Conservation (phyloP, 2,113 vertebrate species). For the Terrapene triunguis region DNA sequence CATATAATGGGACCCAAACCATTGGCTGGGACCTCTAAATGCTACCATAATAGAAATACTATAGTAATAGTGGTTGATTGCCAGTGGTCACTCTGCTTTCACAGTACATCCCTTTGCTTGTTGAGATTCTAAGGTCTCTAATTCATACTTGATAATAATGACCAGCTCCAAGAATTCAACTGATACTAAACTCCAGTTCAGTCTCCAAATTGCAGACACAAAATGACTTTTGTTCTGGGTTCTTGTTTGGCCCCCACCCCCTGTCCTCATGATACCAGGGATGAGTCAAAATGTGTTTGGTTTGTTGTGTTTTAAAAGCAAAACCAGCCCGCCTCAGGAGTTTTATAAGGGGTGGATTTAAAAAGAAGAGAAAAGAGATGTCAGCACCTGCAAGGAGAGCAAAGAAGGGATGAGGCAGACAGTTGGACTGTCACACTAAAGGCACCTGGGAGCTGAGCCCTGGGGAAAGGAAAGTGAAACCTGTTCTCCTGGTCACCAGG, state of each 20-base stretch:
- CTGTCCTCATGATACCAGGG: background rate
- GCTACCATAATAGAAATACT: constrained; percentile 35
- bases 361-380: background rate
- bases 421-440: background rate
- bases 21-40: constrained; percentile 16
- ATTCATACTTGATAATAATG: background rate
- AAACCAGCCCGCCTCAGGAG: background rate
- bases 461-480: background rate
- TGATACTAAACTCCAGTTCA: background rate
- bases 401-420: background rate
- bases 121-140: constrained; percentile 42
- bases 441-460: background rate
- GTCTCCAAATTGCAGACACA: background rate
- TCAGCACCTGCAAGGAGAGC: background rate
- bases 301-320: constrained; percentile 11
- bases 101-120: background rate
- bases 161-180: constrained; percentile 33
- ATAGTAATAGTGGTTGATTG: constrained; percentile 54
- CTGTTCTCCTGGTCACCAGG: background rate
- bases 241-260: background rate
- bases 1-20: constrained; percentile 2
- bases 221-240: background rate
- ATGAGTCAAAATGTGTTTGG: background rate
- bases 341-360: background rate
- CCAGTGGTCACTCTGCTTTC: constrained; percentile 51